These are phyloP conservation scores for Eristalinus sepulchralis DNA, from an alignment of 2,888 invertebrate genomes.

Conservation along the genomic window DNA sequence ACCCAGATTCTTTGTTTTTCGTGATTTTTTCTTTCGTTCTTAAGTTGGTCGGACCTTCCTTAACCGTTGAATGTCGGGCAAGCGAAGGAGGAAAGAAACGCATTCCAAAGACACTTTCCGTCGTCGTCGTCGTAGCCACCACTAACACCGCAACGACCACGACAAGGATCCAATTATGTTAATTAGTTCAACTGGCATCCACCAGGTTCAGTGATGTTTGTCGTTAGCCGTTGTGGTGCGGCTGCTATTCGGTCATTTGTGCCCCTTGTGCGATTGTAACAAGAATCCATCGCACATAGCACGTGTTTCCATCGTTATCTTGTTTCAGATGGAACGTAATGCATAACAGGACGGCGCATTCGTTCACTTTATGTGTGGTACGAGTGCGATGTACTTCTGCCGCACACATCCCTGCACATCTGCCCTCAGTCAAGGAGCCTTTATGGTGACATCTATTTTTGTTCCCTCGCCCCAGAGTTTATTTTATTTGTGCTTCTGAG, in stretches of 20 bases:
- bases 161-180: slow-evolving; percentile 43
- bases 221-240: neutral
- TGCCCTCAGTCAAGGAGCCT: neutral
- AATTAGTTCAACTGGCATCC: slow-evolving; percentile 40
- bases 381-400: neutral
- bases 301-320: slow-evolving; percentile 5
- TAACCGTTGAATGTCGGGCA: neutral
- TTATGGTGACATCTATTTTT: slow-evolving; percentile 19
- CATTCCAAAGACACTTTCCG: neutral
- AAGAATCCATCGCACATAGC: slow-evolving; percentile 8
- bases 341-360: slow-evolving; percentile 11
- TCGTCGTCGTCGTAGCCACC: neutral
- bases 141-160: neutral
- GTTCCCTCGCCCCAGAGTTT: neutral
- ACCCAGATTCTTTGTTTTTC: slow-evolving; percentile 23
- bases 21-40: slow-evolving; percentile 9
- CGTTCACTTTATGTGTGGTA: neutral
- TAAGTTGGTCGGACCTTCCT: slow-evolving; percentile 28
- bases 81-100: slow-evolving; percentile 8
- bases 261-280: neutral
- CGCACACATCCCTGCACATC: slow-evolving; percentile 23
- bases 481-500: neutral
- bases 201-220: neutral
- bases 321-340: slow-evolving; percentile 5
- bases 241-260: neutral